A percentile compares a stretch with the other conserved stretches of the same genome.
These are phyloP conservation scores for Epizoanthus scotinus DNA, from an alignment of 92 coral and sea anemone genomes.

Conservation along the genomic window DNA sequence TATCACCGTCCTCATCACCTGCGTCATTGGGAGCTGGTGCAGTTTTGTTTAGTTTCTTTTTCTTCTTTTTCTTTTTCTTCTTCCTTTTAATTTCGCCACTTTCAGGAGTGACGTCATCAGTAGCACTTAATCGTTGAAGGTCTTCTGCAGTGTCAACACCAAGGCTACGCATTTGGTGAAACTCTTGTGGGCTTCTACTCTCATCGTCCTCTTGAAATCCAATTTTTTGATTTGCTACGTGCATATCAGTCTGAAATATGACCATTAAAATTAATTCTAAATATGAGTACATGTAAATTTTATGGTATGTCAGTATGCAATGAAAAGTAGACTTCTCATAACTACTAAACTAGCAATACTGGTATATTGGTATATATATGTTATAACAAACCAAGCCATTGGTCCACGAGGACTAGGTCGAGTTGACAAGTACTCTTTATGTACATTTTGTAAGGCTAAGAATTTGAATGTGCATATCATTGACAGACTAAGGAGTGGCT, in stretches of 20 bases:
- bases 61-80: slow-evolving; percentile 85
- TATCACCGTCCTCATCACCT: slow-evolving; percentile 23
- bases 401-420: no score
- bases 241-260: not conserved
- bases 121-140: not conserved
- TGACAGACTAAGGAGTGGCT: no score
- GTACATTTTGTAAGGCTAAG: no score
- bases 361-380: no score
- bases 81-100: slow-evolving; percentile 49
- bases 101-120: slow-evolving; percentile 41
- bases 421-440: no score
- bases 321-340: no score
- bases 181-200: slow-evolving; percentile 2
- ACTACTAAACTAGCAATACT: no score
- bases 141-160: slow-evolving; percentile 3
- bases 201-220: slow-evolving; percentile 21
- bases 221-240: not conserved
- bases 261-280: not conserved
- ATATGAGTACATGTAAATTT: not conserved
- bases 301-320: no score
- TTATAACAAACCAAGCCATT: no score
- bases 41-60: slow-evolving; percentile 58
- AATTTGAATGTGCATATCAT: no score
- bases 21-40: slow-evolving; percentile 71
- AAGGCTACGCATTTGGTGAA: not conserved